A percentile compares a stretch with the other conserved stretches of the same genome.
phyloP scores from a whole-genome alignment of 2,888 invertebrate genomes.

The Lasioglossum leucozonium region DNA sequence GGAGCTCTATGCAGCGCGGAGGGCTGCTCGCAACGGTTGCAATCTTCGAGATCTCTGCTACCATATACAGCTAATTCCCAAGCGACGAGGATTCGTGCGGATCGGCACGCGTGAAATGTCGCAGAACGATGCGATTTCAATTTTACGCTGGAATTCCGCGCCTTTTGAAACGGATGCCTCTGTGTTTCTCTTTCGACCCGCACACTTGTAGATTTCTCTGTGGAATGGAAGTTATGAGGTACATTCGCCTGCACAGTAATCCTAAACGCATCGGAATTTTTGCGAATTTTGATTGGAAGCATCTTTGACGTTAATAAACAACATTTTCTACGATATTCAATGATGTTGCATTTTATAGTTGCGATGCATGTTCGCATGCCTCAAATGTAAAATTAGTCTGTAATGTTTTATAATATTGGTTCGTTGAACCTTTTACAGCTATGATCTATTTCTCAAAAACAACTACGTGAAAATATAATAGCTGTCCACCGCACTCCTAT shows the following conservation, averaged over 20 bases:
- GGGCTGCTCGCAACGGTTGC: not conserved
- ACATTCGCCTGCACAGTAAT: not conserved
- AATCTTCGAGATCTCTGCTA: not conserved
- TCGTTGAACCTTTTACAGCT: too few relatives aligned
- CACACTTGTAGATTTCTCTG: not conserved
- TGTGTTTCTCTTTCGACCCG: not conserved
- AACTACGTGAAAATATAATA: not conserved
- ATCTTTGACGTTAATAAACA: not conserved
- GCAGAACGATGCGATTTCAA: slow-evolving; percentile 7
- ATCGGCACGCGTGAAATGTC: slow-evolving; percentile 6
- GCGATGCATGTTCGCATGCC: too few relatives aligned
- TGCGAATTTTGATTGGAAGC: not conserved
- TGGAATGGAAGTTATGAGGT: not conserved
- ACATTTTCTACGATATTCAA: too few relatives aligned
- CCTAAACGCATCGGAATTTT: not conserved
- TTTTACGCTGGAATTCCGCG: not conserved
- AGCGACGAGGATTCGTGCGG: not conserved
- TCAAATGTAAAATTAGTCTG: too few relatives aligned
- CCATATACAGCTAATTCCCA: not conserved
- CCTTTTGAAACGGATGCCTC: not conserved
- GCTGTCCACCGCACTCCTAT: not conserved
- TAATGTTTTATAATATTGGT: too few relatives aligned
- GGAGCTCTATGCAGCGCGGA: not conserved
- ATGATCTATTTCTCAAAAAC: too few relatives aligned
- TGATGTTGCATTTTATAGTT: too few relatives aligned